A percentile compares a stretch with the other conserved stretches of the same genome.
These are phyloP conservation scores for Acrocephalus kingi DNA, from an alignment of 2,113 vertebrate genomes.

Conservation along the genomic window DNA sequence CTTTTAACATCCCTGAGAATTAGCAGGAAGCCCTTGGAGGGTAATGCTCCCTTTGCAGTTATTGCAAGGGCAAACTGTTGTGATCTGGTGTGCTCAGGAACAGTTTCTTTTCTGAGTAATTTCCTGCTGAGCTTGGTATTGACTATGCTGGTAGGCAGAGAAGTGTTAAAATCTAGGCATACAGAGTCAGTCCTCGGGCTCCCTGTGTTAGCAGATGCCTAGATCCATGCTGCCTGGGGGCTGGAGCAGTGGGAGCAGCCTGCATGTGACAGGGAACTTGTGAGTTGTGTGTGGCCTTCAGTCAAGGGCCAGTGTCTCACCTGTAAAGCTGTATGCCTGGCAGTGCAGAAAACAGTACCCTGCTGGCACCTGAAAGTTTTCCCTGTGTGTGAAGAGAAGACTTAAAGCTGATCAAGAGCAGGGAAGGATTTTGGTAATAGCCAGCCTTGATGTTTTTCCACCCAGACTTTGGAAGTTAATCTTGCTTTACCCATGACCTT, in stretches of 20 bases:
- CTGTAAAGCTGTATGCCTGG: neutral
- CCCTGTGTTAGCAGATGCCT: neutral
- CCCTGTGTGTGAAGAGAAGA: neutral
- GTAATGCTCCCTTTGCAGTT: neutral
- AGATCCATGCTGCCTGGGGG: neutral
- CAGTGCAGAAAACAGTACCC: neutral
- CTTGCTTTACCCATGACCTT: neutral
- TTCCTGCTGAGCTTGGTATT: neutral
- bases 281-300: neutral
- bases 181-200: accelerated
- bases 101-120: neutral
- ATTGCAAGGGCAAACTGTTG: neutral
- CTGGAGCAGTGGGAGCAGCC: neutral
- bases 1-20: neutral
- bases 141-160: neutral
- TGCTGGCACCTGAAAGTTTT: neutral
- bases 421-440: neutral
- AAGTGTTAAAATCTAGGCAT: neutral
- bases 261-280: neutral
- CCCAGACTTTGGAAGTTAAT: neutral
- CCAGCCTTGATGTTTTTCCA: neutral
- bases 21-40: neutral
- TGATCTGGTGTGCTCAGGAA: neutral
- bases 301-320: neutral
- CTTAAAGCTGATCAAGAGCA: neutral